Evolutionary conservation across 2,888 invertebrate genomes (phyloP).

Genomic region (Druceiella hillmani): DNA sequence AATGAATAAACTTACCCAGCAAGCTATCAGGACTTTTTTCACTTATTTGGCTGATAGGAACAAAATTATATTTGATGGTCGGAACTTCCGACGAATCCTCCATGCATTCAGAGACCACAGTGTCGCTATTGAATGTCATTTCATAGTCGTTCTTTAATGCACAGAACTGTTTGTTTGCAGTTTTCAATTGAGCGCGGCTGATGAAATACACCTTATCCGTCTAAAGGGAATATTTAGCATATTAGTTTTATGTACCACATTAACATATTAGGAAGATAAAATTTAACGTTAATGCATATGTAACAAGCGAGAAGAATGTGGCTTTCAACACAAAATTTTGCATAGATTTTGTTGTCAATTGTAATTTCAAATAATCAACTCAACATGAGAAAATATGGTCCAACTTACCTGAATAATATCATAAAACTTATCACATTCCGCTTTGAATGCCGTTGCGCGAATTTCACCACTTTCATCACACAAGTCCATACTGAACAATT

Average conservation of each 20-base stretch:
- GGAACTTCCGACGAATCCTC: constrained; percentile 65
- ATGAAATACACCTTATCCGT: constrained; percentile 83
- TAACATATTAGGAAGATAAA: too few relatives aligned
- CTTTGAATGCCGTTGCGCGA: constrained; percentile 84
- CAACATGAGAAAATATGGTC: too few relatives aligned
- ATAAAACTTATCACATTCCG: constrained; percentile 82
- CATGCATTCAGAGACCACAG: constrained; percentile 54
- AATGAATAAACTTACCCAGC: constrained; percentile 64
- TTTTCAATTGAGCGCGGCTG: constrained; percentile 77
- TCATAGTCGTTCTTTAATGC: constrained; percentile 92
- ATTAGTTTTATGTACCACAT: too few relatives aligned
- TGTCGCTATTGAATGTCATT: constrained; percentile 79
- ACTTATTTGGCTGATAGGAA: constrained; percentile 68
- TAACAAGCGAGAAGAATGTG: too few relatives aligned
- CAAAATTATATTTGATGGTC: constrained; percentile 69
- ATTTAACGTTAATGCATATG: too few relatives aligned
- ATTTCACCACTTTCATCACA: constrained; percentile 94
- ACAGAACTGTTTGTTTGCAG: constrained; percentile 87
- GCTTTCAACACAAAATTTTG: too few relatives aligned
- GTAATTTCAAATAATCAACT: too few relatives aligned
- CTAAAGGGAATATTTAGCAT: constrained; percentile 47
- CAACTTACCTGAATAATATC: constrained; percentile 73
- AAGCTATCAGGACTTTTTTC: constrained; percentile 59
- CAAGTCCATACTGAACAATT: constrained; percentile 89
- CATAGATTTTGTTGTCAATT: too few relatives aligned